Base-by-base conservation (phyloP, 2,113 vertebrate species). In the Malurus cyaneus region DNA sequence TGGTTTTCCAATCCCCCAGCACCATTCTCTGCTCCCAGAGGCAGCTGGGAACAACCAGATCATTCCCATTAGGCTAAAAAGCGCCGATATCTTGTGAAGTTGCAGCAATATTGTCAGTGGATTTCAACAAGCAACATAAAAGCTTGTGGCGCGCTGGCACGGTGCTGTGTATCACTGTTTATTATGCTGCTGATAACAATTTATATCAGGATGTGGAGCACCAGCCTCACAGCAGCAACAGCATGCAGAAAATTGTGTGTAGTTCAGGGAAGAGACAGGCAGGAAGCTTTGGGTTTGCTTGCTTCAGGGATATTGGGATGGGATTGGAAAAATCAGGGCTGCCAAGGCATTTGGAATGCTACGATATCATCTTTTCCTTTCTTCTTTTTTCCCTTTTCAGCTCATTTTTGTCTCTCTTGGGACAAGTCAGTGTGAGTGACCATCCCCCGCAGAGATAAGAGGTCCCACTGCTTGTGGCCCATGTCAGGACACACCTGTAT, bases 51-150 rank as follows among this genome's bases (percentile, higher is more conserved):
- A 88, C 31, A 71, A 54, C 66, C n/a, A 0, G 29, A 56, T 49
- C 82, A 72, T 83, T 89, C 71, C 87, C 80, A 86, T 93, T 91
- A 93, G 78, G 83, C 77, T 89, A 83, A 96, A 94, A 95, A 94
- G 92, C 76, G 52, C 47, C 56, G 11, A 2, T 57, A 81, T 11
- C 84, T 53, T 59, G 77, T 78, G 89, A 93, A 94, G 80, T 44
- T 39, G 72, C 66, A 87, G 81, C 82, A 71, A 50, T 89, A 70
- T 32, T 56, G 77, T 36, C 14, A 18, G 80, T 57, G 80, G 65
- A 80, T 95, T 95, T 88, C 86, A 96, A 92, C 69, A 87, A 87
- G 67, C 39, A 16, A 8, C 80, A 80, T 72, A 81, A 96, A 89
- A 96, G 69, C 64, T 19, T 6, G 53, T 32, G 52, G 89, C 12